Conservation (phyloP, 2,888 invertebrate genomes). For the Phyllotreta cruciferae region DNA sequence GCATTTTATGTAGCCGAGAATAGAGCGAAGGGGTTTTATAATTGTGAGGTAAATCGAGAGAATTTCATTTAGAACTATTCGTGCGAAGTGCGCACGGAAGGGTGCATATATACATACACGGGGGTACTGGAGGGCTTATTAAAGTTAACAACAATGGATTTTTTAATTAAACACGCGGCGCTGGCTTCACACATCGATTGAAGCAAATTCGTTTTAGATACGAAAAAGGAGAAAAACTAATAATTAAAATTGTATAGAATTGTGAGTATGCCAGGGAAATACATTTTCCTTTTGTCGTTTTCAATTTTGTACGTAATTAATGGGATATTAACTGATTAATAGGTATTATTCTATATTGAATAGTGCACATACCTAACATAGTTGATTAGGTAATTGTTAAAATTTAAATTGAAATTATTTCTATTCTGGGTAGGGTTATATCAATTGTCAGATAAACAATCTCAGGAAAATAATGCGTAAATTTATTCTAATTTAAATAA, state of each 20-base stretch:
- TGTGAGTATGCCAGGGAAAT: conserved; percentile 52
- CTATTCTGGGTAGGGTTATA: too few species aligned
- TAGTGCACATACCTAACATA: too few species aligned
- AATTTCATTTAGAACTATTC: conserved; percentile 56
- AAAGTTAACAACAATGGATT: conserved; percentile 61
- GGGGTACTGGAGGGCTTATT: conserved; percentile 58
- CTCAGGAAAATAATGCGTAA: too few species aligned
- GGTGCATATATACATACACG: conserved; percentile 47
- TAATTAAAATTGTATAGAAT: conserved; percentile 58
- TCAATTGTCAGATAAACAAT: too few species aligned
- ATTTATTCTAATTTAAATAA: too few species aligned
- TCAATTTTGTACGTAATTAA: conserved; percentile 3
- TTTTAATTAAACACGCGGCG: conserved; percentile 61
- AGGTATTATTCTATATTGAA: too few species aligned
- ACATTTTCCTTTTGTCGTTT: conserved; percentile 23
- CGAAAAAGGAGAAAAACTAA: too few species aligned
- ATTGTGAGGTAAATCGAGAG: conserved; percentile 46
- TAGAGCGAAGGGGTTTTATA: conserved; percentile 27
- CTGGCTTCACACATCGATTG: conserved; percentile 60
- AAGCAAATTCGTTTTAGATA: conserved; percentile 55
- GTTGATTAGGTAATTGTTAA: too few species aligned
- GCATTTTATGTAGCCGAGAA: conserved; percentile 38
- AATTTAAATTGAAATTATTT: too few species aligned
- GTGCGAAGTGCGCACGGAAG: conserved; percentile 53
- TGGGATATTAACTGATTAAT: too few species aligned